phyloP scores from a whole-genome alignment of 2,888 invertebrate genomes.

The Copidosoma aretas region DNA sequence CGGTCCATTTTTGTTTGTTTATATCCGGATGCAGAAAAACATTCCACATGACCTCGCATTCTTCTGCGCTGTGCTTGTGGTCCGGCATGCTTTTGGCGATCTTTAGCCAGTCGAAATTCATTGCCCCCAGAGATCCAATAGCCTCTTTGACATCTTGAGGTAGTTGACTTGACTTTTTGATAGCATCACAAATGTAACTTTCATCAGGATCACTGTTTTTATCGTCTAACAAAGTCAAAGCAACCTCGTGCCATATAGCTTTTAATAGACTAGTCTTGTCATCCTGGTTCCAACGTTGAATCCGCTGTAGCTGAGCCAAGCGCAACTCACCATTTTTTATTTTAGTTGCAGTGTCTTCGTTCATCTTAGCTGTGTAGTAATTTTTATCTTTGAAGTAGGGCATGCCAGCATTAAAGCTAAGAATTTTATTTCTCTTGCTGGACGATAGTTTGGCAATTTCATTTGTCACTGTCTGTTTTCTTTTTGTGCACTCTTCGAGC shows the following conservation, averaged over 20 bases:
- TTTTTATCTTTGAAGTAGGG: constrained; percentile 74
- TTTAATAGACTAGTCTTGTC: constrained; percentile 67
- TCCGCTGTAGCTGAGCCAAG: constrained; percentile 49
- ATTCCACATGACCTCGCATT: constrained; percentile 76
- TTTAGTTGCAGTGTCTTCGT: constrained; percentile 68
- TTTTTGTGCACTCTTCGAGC: constrained; percentile 60
- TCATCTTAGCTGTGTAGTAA: constrained; percentile 66
- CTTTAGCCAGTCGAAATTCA: constrained; percentile 69
- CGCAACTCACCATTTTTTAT: constrained; percentile 53
- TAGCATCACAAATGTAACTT: constrained; percentile 22
- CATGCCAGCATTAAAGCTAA: constrained; percentile 61
- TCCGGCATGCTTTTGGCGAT: constrained; percentile 64
- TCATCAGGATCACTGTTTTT: constrained; percentile 26
- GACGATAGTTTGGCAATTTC: constrained; percentile 36
- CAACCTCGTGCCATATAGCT: constrained; percentile 62
- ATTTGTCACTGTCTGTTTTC: constrained; percentile 44
- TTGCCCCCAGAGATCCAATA: constrained; percentile 47
- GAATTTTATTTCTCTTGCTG: constrained; percentile 14
- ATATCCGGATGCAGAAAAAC: constrained; percentile 73
- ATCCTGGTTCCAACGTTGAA: constrained; percentile 63
- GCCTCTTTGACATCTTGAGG: constrained; percentile 46
- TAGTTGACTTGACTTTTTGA: constrained; percentile 38
- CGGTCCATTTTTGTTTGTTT: constrained; percentile 68
- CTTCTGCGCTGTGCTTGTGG: constrained; percentile 68
- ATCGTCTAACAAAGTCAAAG: constrained; percentile 33